Evolutionary conservation across 2,113 vertebrate genomes (phyloP), one percentile per base, ranked within the genome.

Genomic region (Gulo gulo): DNA sequence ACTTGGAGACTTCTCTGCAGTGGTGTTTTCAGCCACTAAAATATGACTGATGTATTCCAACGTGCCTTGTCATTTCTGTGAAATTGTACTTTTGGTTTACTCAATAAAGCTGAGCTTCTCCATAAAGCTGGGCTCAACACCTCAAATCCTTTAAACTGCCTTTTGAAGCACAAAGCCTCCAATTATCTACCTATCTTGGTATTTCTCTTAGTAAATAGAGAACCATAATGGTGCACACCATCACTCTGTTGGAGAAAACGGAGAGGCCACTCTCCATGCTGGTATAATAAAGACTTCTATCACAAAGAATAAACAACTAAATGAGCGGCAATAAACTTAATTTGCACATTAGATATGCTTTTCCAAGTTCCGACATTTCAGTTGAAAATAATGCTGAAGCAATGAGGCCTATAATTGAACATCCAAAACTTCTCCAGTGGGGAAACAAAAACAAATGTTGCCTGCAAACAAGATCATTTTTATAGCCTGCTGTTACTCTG

Each of bases 351-450:
- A 99, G 99, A 98, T 98, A 98, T 99, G 99, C 99, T 99, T 99
- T 99, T 98, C 98, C 98, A 98, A 99, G 98, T 98, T 98, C 98
- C 98, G 98, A 98, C 99, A 98, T 99, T 99, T 98, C 98, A 91
- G 98, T 98, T 97, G 98, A 98, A 99, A 99, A 99, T 99, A 99
- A 98, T 98, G 98, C 98, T 98, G 98, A 97, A 98, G 98, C 99
- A 99, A 99, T 99, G 99, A 99, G 99, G 98, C 99, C 99, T 98
- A 98, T 99, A 99, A 99, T 99, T 99, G 99, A 99, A 99, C 99
- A 99, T 98, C 98, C 98, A 95, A 98, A 98, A 98, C 98, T 98
- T 98, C 98, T 99, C 98, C 98, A 98, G 98, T 98, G 98, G 98
- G 99, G 98, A 98, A 98, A 98, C 98, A 97, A 97, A 98, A 98